Evolutionary conservation across 2,797 vertebrate genomes (phyloP), one percentile per base, ranked within the genome.

Genomic region (Spizella passerina): DNA sequence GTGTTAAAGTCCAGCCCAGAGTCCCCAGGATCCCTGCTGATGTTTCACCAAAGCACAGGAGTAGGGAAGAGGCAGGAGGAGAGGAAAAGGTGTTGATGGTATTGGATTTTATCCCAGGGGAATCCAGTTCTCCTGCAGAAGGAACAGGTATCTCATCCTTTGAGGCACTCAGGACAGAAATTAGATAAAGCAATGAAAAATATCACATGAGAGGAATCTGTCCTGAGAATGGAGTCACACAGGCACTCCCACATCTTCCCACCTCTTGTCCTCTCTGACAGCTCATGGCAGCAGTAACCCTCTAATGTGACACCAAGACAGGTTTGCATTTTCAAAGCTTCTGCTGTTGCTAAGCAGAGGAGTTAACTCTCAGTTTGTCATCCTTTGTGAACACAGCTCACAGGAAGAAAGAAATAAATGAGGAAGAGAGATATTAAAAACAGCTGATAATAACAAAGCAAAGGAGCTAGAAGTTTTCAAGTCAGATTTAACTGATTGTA

Each of bases 291-390:
- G 47, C 78, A 82, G 46, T 64, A 92, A 79, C 55, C 34, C 43
- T 53, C 47, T 46, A 68, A 52, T 50, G 24, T 84, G 56, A 69
- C 56, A 86, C 34, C 29, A 29, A 71, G 55, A 56, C 20, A 39
- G 14, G 23, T 91, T 89, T 82, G 52, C 39, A 50, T 92, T 92
- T 94, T 84, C 63, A 76, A 69, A 89, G 50, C 59, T 84, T 89
- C 78, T 87, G 76, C 66, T 91, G 87, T 94, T 94, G 87, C 82
- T 94, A 91, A 92, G 94, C 75, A 95, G 71, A 94, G 68, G 36
- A 82, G 44, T 72, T 86, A 88, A 72, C 30, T 82, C 41, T 66
- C 64, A 27, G 46, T 81, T 88, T 83, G 61, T 90, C 53, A 68
- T 66, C 20, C 36, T 86, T 75, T 55, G 53, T 39, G 52, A 84